Base-by-base conservation (phyloP, 1,140 invertebrate species). In the Drosophila kikkawai region DNA sequence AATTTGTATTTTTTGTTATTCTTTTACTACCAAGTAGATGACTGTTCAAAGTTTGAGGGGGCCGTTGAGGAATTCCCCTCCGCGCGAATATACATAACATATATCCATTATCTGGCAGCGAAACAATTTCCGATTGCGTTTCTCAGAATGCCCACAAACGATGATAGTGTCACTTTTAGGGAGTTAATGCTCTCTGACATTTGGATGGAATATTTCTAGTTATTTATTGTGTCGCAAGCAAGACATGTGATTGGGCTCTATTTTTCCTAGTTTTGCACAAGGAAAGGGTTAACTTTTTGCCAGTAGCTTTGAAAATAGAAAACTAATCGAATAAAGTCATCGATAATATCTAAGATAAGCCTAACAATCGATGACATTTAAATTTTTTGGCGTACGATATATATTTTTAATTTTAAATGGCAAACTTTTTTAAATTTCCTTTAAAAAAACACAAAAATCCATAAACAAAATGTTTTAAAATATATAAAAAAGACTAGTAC, bases 1-100 rank as follows among this genome's bases (percentile, higher is more conserved):
- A 66, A 19, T 51, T 69, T 19, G n/a, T 13, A 19, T 50, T 65
- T 8, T 37, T 19, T 53, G 17, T 19, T 55, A 22, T 39, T 9
- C 36, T 56, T 69, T 45, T 36, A 47, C 36, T 68, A 75, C 61
- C 8, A n/a, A 22, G 22, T 13, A 45, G 48, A 74, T 73, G 70
- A 74, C 56, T 74, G 42, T 44, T 69, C 41, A 61, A 26, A 39
- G 34, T 34, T 67, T 34, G 22, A 29, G 53, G 36, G 26, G 17
- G 51, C 17, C 42, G 17, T 12, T 29, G 44, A 68, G 65, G 60
- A 50, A 50, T 69, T 66, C 66, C 66, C 65, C 63, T 11, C 6
- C 4, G 19, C 19, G 19, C 36, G 8, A 44, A 36, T 8, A 37
- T 37, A 51, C 39, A 68, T 69, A 44, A 36, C 6, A 37, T 37